Base-by-base conservation (phyloP, 2,888 invertebrate genomes). In the Stramonita haemastoma region DNA sequence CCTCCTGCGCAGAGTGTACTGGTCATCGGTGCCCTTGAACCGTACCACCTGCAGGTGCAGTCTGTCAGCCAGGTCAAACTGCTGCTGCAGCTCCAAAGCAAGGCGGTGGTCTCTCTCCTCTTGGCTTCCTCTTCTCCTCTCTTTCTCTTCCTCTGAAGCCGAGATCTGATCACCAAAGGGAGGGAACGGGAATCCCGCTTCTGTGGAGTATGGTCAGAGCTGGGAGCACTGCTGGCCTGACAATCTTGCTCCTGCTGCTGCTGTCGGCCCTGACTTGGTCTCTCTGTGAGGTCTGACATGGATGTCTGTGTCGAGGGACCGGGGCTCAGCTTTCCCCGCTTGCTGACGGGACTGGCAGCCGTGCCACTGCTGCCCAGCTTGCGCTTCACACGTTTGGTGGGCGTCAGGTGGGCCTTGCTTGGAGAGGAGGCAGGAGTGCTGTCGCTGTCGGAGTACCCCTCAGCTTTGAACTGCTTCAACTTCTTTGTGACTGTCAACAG, bases 61-160 rank as follows among this genome's bases (percentile, higher is more conserved):
- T 66, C 91, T 93, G 46, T 90, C 92, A 34, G 93, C 92, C 0
- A 90, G 86, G 57, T 90, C 86, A 89, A 92, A 93, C 90, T 93
- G 91, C 36, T 91, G 90, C 89, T 93, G 92, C 17, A 93, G 90
- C 85, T 90, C 79, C 60, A 92, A 32, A 22, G 93, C 93, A 17
- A 93, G 70, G 29, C 90, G 87, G 32, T 89, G 73, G 60, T 93
- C 93, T 57, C 73, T 85, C 84, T 92, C 91, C 88, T 93, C 93
- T 88, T 91, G 91, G 26, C 84, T 90, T 81, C 19, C 32, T 79
- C 46, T 70, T 32, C 36, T 86, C 86, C 22, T 81, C 70, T 22
- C 26, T n/a, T 0, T n/a, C 66, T 87, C 73, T 17, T 60, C 34
- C 26, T 29, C 83, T 85, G 83, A 83, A 34, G 32, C 34, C 6